phyloP scores from a whole-genome alignment of 2,113 vertebrate genomes.

The Formicarius rufipectus region DNA sequence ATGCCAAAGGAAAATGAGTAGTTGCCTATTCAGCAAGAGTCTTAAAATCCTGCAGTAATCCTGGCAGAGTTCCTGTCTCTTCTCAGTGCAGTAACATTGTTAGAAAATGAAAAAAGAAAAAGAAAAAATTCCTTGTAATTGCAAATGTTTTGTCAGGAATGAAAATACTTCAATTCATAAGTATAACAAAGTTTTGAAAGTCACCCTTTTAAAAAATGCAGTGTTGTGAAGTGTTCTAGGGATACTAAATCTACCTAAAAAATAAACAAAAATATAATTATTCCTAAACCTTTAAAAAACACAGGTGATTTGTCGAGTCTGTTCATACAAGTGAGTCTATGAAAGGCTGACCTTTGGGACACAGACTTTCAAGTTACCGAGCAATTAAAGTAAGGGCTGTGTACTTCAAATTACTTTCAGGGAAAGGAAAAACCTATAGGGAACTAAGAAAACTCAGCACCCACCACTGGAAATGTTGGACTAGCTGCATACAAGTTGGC shows the following conservation, averaged over 20 bases:
- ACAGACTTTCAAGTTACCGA: not conserved
- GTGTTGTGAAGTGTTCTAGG: not conserved
- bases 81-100: not conserved
- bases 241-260: not conserved
- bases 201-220: not conserved
- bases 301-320: not conserved
- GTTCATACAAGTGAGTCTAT: not conserved
- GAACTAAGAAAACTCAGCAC: not conserved
- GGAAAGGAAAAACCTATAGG: not conserved
- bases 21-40: not conserved
- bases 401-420: not conserved
- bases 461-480: not conserved
- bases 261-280: not conserved
- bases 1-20: not conserved
- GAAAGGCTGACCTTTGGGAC: not conserved
- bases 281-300: not conserved
- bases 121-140: not conserved
- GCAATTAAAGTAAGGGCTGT: not conserved
- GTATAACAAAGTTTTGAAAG: not conserved
- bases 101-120: not conserved
- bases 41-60: not conserved
- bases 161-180: not conserved
- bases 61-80: not conserved
- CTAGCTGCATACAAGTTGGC: not conserved
- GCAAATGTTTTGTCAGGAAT: not conserved